Evolutionary conservation across 2,113 vertebrate species (phyloP).

Genomic region (Anas platyrhynchos): DNA sequence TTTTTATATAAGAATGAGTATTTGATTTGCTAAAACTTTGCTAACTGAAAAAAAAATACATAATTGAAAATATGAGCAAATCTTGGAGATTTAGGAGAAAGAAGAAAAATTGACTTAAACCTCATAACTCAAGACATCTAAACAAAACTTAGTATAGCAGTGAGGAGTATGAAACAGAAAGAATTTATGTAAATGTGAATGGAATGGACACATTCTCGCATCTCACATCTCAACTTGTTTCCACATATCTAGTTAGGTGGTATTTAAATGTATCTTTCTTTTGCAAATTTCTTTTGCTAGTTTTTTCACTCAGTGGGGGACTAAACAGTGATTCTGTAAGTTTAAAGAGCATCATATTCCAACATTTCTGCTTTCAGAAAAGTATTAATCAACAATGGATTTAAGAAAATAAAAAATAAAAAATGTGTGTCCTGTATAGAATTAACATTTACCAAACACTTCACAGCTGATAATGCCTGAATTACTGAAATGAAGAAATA

Average conservation of each 20-base stretch:
- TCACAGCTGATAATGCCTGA: not conserved
- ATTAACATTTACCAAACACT: not conserved
- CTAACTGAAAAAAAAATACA: not conserved
- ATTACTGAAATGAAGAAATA: not conserved
- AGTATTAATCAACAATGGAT: not conserved
- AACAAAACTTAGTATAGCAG: not conserved
- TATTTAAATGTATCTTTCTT: not conserved
- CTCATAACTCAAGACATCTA: not conserved
- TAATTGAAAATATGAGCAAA: not conserved
- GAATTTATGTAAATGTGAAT: not conserved
- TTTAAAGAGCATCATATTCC: not conserved
- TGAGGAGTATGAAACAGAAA: not conserved
- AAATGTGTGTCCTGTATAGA: fast-evolving
- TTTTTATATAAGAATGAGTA: not conserved
- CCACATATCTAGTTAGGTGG: not conserved
- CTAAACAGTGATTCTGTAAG: not conserved
- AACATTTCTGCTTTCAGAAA: not conserved
- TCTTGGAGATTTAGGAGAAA: not conserved
- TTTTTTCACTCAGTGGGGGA: not conserved
- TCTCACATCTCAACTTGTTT: not conserved
- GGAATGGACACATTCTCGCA: not conserved
- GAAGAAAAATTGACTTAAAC: not conserved
- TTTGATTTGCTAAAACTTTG: not conserved
- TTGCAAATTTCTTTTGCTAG: not conserved
- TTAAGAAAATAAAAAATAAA: not conserved